Evolutionary conservation across 64 coral and sea anemone species (phyloP), one percentile per base, ranked within the genome.

Genomic region (Acropora yongei): DNA sequence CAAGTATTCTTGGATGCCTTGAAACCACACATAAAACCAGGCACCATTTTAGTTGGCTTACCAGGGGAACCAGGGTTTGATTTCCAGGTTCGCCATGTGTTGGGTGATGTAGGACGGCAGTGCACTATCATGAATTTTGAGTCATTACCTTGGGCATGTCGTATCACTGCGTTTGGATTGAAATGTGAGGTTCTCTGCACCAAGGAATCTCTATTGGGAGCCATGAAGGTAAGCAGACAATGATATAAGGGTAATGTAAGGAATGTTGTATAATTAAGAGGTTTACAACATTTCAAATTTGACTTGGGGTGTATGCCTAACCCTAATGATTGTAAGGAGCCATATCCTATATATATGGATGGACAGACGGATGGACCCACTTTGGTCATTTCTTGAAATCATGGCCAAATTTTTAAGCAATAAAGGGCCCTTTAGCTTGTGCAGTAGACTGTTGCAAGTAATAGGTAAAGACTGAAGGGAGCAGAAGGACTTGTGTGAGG

Each of bases 81-180:
- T n/a, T 89, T 89, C 61, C 51, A 89, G 39, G 74, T 45, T 60
- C 74, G 49, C n/a, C 3, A 41, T 14, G 42, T 78, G 14, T 55
- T 89, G 40, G 87, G 87, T 9, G 87, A 89, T 40, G 7, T 68
- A 18, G 50, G 43, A 1, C 18, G 10, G 4, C 43, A 90, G n/a
- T 57, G 48, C 43, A 78, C 87, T 57, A 49, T 89, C 49, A 47
- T 79, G 44, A 78, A 58, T 16, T 30, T 89, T 44, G 87, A 89
- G 57, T 89, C 87, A n/a, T 79, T 78, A 44, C 87, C 87, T 8
- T 89, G 87, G 87, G 87, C 87, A 78, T 71, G 58, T 13, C 58
- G 88, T 68, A 81, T 44, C 68, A 46, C 58, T 16, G 88, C 86
- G 63, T 95, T 95, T 78, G 93, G 88, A 47, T 60, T 74, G 41